Conservation (phyloP, 1,140 invertebrate species). For the Belonocnema kinseyi region DNA sequence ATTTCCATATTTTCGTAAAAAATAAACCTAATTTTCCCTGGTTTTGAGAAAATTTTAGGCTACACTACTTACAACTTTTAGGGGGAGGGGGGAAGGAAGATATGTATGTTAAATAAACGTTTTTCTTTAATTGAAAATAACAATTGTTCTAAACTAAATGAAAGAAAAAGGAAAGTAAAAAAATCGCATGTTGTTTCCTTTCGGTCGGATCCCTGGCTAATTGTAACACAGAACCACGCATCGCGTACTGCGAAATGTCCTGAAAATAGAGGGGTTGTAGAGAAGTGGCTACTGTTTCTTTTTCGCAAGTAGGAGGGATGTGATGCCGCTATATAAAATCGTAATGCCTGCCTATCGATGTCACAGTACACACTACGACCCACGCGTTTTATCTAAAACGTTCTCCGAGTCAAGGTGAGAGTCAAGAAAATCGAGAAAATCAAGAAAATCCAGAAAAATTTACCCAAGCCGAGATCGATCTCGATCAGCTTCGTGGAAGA, state of each 20-base stretch:
- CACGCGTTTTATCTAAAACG: constrained; percentile 46
- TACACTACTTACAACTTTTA: too few relatives aligned
- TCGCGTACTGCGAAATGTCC: constrained; percentile 41
- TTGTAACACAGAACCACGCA: constrained; percentile 52
- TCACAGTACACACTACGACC: constrained; percentile 55
- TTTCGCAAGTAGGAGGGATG: constrained; percentile 58
- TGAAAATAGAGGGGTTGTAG: constrained; percentile 49
- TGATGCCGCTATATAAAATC: constrained; percentile 62
- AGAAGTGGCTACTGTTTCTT: constrained; percentile 50
- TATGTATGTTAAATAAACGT: too few relatives aligned
- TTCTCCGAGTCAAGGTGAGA: constrained; percentile 54
- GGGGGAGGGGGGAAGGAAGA: too few relatives aligned
- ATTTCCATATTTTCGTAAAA: too few relatives aligned
- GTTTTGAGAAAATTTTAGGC: too few relatives aligned
- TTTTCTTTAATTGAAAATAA: too few relatives aligned
- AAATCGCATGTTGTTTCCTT: constrained; percentile 38
- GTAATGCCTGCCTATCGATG: constrained; percentile 54
- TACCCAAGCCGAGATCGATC: neutral
- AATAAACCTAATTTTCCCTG: too few relatives aligned
- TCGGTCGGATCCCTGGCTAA: constrained; percentile 44
- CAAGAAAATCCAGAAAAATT: constrained; percentile 11
- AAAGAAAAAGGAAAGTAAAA: constrained; percentile 44
- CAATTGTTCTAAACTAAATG: neutral
- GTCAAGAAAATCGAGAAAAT: neutral
- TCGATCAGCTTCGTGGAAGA: neutral